Evolutionary conservation across 2,888 invertebrate genomes (phyloP).

Genomic region (Dicroscelio sp.): DNA sequence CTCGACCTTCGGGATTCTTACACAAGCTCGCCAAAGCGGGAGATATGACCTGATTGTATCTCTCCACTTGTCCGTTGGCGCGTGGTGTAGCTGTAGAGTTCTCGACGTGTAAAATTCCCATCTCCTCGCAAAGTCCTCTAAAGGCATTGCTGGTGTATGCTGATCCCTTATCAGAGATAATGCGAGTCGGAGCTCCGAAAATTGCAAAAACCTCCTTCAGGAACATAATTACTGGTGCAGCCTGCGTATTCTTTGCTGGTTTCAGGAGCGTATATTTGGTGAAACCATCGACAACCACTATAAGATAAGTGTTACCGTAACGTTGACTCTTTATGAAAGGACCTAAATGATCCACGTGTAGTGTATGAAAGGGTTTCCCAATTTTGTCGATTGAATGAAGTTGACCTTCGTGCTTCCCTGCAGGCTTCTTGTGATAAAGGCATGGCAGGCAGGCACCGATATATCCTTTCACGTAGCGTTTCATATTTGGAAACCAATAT

Average conservation of each 20-base stretch:
- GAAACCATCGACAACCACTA: constrained; percentile 90
- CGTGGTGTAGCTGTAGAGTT: constrained; percentile 88
- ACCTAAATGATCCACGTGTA: constrained; percentile 91
- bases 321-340: constrained; percentile 89
- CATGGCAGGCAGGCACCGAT: constrained; percentile 90
- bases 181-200: constrained; percentile 74
- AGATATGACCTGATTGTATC: constrained; percentile 53
- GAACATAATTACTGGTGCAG: constrained; percentile 85
- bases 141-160: constrained; percentile 89
- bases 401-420: constrained; percentile 82
- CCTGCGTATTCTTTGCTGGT: constrained; percentile 87
- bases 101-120: constrained; percentile 86
- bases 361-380: constrained; percentile 89
- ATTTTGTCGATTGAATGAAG: constrained; percentile 91
- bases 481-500: constrained; percentile 91
- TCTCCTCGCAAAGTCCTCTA: constrained; percentile 86
- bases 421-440: constrained; percentile 86
- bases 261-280: constrained; percentile 89
- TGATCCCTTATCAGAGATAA: constrained; percentile 90
- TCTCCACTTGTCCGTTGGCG: constrained; percentile 89
- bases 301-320: constrained; percentile 88
- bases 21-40: constrained; percentile 35
- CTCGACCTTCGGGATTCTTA: constrained; percentile 4
- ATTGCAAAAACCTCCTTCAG: constrained; percentile 11
- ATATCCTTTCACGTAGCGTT: constrained; percentile 89